Evolutionary conservation across 2,888 invertebrate genomes (phyloP), one percentile per base, ranked within the genome.

Genomic region (Philonicus albiceps): DNA sequence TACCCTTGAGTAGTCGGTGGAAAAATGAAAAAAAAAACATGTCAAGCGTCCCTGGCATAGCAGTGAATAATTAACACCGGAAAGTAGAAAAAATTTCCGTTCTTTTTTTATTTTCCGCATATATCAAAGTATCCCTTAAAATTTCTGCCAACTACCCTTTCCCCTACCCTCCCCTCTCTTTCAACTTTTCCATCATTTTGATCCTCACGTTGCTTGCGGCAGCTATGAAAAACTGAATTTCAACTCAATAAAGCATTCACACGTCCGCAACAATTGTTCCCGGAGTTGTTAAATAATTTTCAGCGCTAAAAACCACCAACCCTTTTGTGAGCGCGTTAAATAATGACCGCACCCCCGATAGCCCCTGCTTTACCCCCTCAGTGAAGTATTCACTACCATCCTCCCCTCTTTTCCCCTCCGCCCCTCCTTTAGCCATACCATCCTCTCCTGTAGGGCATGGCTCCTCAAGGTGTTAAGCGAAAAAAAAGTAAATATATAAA

Each of bases 191-290:
- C 31, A 49, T 27, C 49, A 31, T 74, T 53, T 22, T 13, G 43
- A 49, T 49, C 11, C 30, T 78, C 43, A 19, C 43, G 6, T 13
- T 27, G 22, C 53, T 80, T 30, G 19, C 49, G 53, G 27, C 53
- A 27, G 49, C 74, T 30, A 80, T 31, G 19, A 80, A 80, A 80
- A 80, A 53, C 80, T 53, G 80, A 53, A 53, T 53, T 80, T 80
- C 43, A 80, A 80, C 80, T 80, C 80, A 80, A 80, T 80, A 80
- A 80, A 80, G 80, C 53, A 80, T 80, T 80, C 80, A 80, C 80
- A 80, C 80, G 80, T 80, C 80, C 80, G 80, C 80, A 80, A 80
- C 80, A 55, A 81, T 81, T 81, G 81, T 55, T 81, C 81, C 78
- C 31, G 55, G 64, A 55, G 81, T 81, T 81, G 81, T 81, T 81